Evolutionary conservation across 2,888 invertebrate species (phyloP), one percentile per base, ranked within the genome.

Genomic region (Crocallis elinguaria): DNA sequence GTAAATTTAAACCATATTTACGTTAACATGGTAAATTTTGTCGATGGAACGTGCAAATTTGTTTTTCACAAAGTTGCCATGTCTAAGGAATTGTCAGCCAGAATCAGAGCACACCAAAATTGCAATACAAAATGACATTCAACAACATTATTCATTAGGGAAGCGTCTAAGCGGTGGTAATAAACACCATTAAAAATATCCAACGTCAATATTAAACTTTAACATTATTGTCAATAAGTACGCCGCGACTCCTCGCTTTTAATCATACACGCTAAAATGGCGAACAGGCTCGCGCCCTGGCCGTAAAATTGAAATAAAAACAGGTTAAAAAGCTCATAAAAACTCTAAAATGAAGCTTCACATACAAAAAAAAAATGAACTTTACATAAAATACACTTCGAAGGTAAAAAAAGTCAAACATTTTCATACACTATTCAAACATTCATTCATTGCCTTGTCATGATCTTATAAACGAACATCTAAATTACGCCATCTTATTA

Each of bases 401-500:
- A 72, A 73, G 69, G 67, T 71, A 74, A 77, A 76, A 76, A 71
- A 62, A 77, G 74, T 71, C 79, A 82, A 83, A 80, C 82, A 79
- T 77, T 74, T 71, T 62, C 73, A 76, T 77, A 83, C 73, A 81
- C 19, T 12, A 45, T 37, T 37, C 23, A 53, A 53, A 39, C 77
- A 74, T 63, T 70, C 84, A 84, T 82, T 77, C 83, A 80, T 75
- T 78, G 80, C 82, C 85, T 87, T 89, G 90, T 89, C 91, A 90
- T 88, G 89, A 82, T 85, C 79, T 81, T 84, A 80, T 77, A 79
- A 81, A 76, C 75, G 84, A 88, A 88, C 86, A 86, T 83, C 88
- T 88, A 84, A 86, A 84, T 79, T 85, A 89, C 88, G 90, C 89
- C 89, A 89, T 90, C 91, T 88, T 89, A 88, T 63, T 75, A 68